phyloP scores from a whole-genome alignment of 2,113 vertebrate species.

The Notarius quadriscutis region DNA sequence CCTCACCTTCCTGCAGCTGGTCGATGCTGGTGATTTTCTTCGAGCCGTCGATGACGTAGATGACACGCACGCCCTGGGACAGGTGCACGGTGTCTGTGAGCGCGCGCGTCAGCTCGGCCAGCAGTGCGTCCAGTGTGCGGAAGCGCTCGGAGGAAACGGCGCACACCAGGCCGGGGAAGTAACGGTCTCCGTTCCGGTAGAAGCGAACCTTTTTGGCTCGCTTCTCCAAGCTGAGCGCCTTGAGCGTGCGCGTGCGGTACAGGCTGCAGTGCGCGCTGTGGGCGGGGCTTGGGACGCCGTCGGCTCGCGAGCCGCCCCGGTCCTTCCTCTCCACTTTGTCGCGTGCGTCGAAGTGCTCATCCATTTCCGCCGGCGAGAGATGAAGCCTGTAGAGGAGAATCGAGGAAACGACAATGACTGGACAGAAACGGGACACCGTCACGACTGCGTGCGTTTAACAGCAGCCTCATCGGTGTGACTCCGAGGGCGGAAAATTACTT shows the following conservation, averaged over 20 bases:
- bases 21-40: conserved; percentile 86
- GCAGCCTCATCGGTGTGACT: too few relatives aligned
- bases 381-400: neutral
- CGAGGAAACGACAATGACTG: neutral
- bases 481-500: neutral
- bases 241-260: conserved; percentile 93
- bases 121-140: conserved; percentile 90
- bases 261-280: conserved; percentile 98
- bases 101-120: conserved; percentile 94
- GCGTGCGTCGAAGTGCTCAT: conserved; percentile 96
- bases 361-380: conserved; percentile 73
- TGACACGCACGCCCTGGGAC: conserved; percentile 94
- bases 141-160: conserved; percentile 93
- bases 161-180: conserved; percentile 96
- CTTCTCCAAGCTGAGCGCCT: conserved; percentile 91
- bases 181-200: conserved; percentile 96
- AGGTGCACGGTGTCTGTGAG: conserved; percentile 98
- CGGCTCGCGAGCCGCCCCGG: conserved; percentile 80
- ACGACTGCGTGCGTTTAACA: neutral
- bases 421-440: neutral
- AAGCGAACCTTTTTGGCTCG: conserved; percentile 97
- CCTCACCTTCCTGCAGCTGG: conserved; percentile 89
- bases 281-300: conserved; percentile 91
- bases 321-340: conserved; percentile 87
- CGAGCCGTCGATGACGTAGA: conserved; percentile 89